Base-by-base conservation (phyloP, 2,797 vertebrate genomes). In the Hyperoplus immaculatus region DNA sequence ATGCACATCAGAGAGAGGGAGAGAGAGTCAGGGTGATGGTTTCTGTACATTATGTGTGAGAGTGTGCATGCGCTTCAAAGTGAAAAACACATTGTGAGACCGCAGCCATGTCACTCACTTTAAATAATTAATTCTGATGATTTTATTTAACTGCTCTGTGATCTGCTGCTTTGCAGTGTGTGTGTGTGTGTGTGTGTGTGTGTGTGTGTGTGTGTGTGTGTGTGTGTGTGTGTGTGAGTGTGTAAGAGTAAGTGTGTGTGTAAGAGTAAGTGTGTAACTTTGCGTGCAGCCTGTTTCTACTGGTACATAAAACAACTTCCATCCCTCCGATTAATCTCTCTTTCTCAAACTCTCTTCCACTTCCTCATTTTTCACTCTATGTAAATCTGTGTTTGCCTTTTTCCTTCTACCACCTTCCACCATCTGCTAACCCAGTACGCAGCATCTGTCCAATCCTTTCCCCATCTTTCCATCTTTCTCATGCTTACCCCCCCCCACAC, bases 61-160 rank as follows among this genome's bases (percentile, higher is more conserved):
- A 76, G 67, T 18, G 72, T 47, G 29, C 29, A 3, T 29, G 64
- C 1, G 51, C 80, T 81, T 89, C 80, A 88, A 84, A 89, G 82
- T 57, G 74, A 78, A 54, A 67, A 60, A 65, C 61, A 57, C 78
- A 54, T 42, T 10, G 4, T 36, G 50, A 82, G 69, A 75, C 60
- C 4, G 29, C 65, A 50, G 71, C 54, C 76, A 42, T 72, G 79
- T 79, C 80, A 79, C 72, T 75, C 69, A 63, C 62, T 72, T 66
- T 83, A 18, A 81, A 85, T 84, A 57, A 89, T 84, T 89, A 47
- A 87, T 71, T 69, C 75, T 56, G 60, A 83, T 83, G 56, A 81
- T 87, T 63, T 60, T 83, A n/a, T 85, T 81, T 81, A 83, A 81
- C 77, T 81, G 77, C 79, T 80, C 54, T 18, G 56, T 63, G 82